Percentiles rank a stretch among this genome's conserved stretches.
Evolutionary conservation across 1,140 invertebrate genomes (phyloP).

Genomic region (Cepaea nemoralis): DNA sequence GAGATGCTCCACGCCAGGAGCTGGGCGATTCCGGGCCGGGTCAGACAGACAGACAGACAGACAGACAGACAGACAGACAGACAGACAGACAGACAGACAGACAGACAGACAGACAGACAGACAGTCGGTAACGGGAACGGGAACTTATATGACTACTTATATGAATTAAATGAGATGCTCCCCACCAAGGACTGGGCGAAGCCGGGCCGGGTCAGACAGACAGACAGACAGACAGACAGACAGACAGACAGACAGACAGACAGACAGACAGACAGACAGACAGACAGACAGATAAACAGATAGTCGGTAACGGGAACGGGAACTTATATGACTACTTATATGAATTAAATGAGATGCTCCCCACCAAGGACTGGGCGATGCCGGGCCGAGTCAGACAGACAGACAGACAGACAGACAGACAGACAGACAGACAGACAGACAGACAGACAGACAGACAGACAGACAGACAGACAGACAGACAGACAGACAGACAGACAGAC

Average conservation of each 20-base stretch:
- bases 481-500: conserved; percentile 13
- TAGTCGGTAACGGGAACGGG: too few species aligned
- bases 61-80: background rate
- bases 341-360: too few species aligned
- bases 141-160: background rate
- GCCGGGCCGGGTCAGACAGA: too few species aligned
- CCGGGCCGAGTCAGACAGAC: too few species aligned
- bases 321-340: too few species aligned
- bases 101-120: background rate
- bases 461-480: conserved; percentile 16
- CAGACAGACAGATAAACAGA: conserved; percentile 14
- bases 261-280: conserved; percentile 10
- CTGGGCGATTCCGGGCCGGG: too few species aligned
- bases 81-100: background rate
- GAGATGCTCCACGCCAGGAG: too few species aligned
- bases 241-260: background rate
- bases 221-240: background rate
- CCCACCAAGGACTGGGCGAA: too few species aligned
- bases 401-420: conserved; percentile 2
- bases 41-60: background rate
- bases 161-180: background rate
- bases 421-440: conserved; percentile 12
- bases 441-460: conserved; percentile 16
- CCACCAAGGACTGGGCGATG: too few species aligned
- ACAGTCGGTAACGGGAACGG: background rate